Base-by-base conservation (phyloP, 2,888 invertebrate genomes). In the Apamea anceps region DNA sequence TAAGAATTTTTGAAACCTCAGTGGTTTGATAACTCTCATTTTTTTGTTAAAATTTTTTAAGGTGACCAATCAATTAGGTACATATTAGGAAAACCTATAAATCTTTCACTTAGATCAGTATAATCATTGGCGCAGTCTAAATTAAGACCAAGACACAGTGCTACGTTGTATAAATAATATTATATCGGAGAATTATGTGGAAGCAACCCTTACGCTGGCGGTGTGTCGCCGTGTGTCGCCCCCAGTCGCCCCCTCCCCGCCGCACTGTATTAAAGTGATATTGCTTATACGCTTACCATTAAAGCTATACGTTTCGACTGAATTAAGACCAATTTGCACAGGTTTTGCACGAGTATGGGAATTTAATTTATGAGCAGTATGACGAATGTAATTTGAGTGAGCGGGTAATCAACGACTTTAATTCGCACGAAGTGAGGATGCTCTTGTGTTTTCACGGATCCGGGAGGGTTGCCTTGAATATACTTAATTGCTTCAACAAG, bases 321-420 rank as follows among this genome's bases (percentile, higher is more conserved):
- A 96, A 96, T 96, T 96, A 96, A 96, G 94, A 95, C 93, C 95
- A 96, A 96, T 96, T 96, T 96, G 95, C 93, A 93, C 92, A 94
- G 95, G 95, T 95, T 96, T 95, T 94, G 93, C 93, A 88, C 91
- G 91, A 94, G 94, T 94, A 95, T 94, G 95, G 92, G 94, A 95
- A 95, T 95, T 95, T 94, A 95, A 96, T 96, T 94, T 94, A 94
- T 92, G 93, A 93, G 93, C 92, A 91, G 92, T 92, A 92, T 94
- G 94, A 95, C 93, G 93, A 92, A 93, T 95, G 92, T 95, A 95
- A 95, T 94, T 94, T 92, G 91, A 93, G 93, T 92, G 92, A 94
- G 94, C 92, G 91, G 87, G 93, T 95, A 95, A 95, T 94, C 90
- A 95, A 94, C 93, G 92, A 93, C 90, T 94, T 93, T 93, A 93